phyloP scores from a whole-genome alignment of 2,888 invertebrate genomes.

The Marronus borbonicus region DNA sequence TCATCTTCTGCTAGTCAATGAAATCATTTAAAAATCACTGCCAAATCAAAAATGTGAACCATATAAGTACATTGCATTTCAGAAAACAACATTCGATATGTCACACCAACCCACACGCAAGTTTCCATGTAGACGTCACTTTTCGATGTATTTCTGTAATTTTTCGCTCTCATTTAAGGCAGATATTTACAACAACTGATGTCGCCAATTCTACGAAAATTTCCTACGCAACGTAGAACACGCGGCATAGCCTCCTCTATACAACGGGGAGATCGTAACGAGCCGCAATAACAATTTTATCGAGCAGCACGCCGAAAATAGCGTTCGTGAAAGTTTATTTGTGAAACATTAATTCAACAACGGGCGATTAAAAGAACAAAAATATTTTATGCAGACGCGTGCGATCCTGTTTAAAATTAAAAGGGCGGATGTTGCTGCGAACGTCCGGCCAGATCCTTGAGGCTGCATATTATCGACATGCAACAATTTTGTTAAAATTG shows the following conservation, averaged over 20 bases:
- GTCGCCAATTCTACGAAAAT: background rate
- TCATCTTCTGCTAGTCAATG: too few relatives aligned
- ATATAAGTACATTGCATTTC: too few relatives aligned
- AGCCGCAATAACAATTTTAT: conserved; percentile 3
- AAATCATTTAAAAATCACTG: too few relatives aligned
- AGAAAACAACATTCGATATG: too few relatives aligned
- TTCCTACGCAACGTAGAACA: background rate
- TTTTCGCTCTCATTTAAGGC: too few relatives aligned
- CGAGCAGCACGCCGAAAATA: conserved; percentile 20
- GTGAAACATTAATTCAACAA: conserved; percentile 39
- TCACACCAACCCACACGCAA: too few relatives aligned
- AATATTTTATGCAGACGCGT: conserved; percentile 26
- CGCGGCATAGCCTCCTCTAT: background rate
- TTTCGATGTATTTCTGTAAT: too few relatives aligned
- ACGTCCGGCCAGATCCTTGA: background rate
- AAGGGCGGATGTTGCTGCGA: conserved; percentile 13
- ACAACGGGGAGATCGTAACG: background rate
- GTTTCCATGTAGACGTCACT: too few relatives aligned
- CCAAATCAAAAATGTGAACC: too few relatives aligned
- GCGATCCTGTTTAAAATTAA: conserved; percentile 22
- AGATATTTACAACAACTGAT: too few relatives aligned
- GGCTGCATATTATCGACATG: background rate
- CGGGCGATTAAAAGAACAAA: conserved; percentile 32
- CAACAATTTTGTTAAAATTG: background rate
- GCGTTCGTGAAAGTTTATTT: conserved; percentile 39